These are phyloP conservation scores for Carcinoscorpius rotundicauda DNA, from an alignment of 1,140 invertebrate genomes.

Conservation along the genomic window DNA sequence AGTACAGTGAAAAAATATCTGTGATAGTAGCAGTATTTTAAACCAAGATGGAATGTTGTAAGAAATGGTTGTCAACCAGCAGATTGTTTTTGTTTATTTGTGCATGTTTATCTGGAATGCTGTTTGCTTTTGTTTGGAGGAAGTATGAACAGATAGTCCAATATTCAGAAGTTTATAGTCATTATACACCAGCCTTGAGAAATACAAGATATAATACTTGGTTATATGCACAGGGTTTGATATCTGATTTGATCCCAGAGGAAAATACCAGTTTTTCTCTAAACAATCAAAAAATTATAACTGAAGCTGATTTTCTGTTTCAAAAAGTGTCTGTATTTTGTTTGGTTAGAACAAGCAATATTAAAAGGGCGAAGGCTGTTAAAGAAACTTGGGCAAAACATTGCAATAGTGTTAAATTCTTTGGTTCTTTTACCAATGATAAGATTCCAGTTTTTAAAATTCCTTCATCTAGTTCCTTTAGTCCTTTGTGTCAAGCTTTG, in stretches of 20 bases:
- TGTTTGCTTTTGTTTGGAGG: slow-evolving; percentile 26
- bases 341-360: slow-evolving; percentile 21
- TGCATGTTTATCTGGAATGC: slow-evolving; percentile 23
- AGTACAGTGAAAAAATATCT: no score
- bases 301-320: slow-evolving; percentile 17
- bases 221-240: slow-evolving; percentile 15
- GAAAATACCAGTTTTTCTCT: slow-evolving; percentile 18
- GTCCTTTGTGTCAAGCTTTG: slow-evolving; percentile 22
- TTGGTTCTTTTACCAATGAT: slow-evolving; percentile 21
- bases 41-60: no score
- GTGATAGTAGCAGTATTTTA: no score
- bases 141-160: slow-evolving; percentile 24
- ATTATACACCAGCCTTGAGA: slow-evolving; percentile 13
- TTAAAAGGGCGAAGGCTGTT: slow-evolving; percentile 21
- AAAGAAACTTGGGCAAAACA: slow-evolving; percentile 26
- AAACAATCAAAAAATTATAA: not conserved
- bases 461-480: slow-evolving; percentile 14
- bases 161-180: slow-evolving; percentile 11
- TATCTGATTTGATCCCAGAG: slow-evolving; percentile 12
- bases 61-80: no score
- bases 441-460: slow-evolving; percentile 24
- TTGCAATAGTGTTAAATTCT: slow-evolving; percentile 24
- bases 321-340: slow-evolving; percentile 22
- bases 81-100: slow-evolving; percentile 21
- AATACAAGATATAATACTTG: slow-evolving; percentile 21